Evolutionary conservation across 2,113 vertebrate genomes (phyloP).

Genomic region (Gulo gulo): DNA sequence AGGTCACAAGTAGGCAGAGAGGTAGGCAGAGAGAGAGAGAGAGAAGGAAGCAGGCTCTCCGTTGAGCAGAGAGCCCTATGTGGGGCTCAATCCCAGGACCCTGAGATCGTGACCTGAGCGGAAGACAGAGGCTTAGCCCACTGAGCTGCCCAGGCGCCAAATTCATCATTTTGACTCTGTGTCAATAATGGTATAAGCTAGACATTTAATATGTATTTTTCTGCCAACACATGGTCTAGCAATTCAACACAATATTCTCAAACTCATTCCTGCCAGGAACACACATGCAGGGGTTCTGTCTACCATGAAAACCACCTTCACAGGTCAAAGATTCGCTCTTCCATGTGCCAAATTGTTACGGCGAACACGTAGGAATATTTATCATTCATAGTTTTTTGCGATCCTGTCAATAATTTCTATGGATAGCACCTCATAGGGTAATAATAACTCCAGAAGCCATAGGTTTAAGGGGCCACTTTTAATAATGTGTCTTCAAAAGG

Average conservation of each 20-base stretch:
- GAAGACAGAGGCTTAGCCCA: too few relatives aligned
- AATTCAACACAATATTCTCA: not conserved
- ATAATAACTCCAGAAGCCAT: not conserved
- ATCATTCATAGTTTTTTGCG: not conserved
- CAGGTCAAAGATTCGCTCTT: not conserved
- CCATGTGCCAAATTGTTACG: not conserved
- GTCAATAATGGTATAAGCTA: not conserved
- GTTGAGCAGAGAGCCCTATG: too few relatives aligned
- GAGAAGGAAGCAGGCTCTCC: too few relatives aligned
- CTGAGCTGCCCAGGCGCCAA: not conserved
- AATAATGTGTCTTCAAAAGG: not conserved
- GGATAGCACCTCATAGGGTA: not conserved
- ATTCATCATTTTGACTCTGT: not conserved
- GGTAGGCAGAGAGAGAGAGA: too few relatives aligned
- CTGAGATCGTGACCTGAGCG: too few relatives aligned
- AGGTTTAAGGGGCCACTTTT: not conserved
- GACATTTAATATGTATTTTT: not conserved
- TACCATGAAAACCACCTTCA: not conserved
- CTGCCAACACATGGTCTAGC: not conserved
- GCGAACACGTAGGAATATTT: not conserved
- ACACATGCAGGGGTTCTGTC: not conserved
- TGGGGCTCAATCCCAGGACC: too few relatives aligned
- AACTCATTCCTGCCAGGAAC: not conserved
- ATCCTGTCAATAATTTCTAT: not conserved
- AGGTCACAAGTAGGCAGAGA: too few relatives aligned